Evolutionary conservation across 2,888 invertebrate genomes (phyloP).

Genomic region (Tenthredo livida): DNA sequence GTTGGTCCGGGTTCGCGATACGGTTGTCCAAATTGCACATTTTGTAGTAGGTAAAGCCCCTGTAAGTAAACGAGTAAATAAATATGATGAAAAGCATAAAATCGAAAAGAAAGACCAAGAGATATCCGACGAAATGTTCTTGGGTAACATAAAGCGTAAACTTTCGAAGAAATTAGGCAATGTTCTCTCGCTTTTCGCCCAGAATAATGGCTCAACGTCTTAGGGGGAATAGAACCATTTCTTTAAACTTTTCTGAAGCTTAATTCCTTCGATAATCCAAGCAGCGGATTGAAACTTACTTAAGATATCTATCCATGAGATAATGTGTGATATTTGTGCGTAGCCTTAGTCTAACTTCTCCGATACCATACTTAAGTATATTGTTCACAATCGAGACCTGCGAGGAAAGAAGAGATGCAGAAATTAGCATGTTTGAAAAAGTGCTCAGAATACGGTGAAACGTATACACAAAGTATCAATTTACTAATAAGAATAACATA

Average conservation of each 20-base stretch:
- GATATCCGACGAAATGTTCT: neutral
- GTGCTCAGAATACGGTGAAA: neutral
- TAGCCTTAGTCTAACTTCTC: constrained; percentile 94
- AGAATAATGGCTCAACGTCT: neutral
- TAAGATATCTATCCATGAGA: constrained; percentile 94
- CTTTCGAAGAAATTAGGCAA: neutral
- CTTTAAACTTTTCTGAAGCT: neutral
- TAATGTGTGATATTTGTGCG: constrained; percentile 93
- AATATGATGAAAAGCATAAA: constrained; percentile 46
- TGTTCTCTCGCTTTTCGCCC: neutral
- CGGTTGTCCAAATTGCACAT: constrained; percentile 97
- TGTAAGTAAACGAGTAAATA: constrained; percentile 74
- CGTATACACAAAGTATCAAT: neutral
- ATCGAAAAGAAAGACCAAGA: neutral
- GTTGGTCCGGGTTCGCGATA: constrained; percentile 97
- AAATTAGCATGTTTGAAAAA: constrained; percentile 47
- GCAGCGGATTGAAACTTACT: constrained; percentile 82
- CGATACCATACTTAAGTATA: constrained; percentile 95
- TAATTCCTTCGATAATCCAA: neutral
- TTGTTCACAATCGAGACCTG: constrained; percentile 97
- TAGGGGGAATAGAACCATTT: neutral
- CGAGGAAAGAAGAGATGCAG: constrained; percentile 72
- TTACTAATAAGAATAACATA: neutral
- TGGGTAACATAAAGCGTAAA: neutral
- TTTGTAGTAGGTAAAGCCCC: constrained; percentile 97